phyloP scores from a whole-genome alignment of 2,888 invertebrate genomes.

The Tribolium freemani region DNA sequence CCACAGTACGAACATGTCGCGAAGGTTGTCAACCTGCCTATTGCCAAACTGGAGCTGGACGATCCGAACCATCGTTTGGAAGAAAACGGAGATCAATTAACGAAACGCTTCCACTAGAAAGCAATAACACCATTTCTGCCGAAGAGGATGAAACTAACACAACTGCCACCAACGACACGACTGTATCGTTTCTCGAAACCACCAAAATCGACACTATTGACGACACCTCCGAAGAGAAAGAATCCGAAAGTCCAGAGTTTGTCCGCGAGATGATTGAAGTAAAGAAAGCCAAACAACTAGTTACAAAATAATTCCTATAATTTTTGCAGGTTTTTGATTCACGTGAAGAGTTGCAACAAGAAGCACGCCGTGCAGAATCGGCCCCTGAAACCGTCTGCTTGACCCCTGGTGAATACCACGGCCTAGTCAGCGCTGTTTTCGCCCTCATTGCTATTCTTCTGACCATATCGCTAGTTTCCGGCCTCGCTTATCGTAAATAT shows the following conservation, averaged over 20 bases:
- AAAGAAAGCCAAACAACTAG: constrained; percentile 48
- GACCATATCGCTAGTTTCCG: constrained; percentile 80
- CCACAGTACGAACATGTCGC: constrained; percentile 89
- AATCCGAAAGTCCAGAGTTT: constrained; percentile 75
- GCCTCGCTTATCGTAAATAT: constrained; percentile 84
- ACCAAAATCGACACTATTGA: constrained; percentile 67
- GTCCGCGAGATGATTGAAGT: constrained; percentile 93
- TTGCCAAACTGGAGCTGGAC: constrained; percentile 81
- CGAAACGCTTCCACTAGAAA: constrained; percentile 55
- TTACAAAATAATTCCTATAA: neutral
- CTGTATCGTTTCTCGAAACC: constrained; percentile 66
- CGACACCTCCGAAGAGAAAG: constrained; percentile 67
- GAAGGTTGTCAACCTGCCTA: constrained; percentile 93
- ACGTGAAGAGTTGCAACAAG: constrained; percentile 78
- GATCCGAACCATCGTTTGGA: constrained; percentile 87
- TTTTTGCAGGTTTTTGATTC: constrained; percentile 83
- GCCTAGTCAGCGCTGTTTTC: constrained; percentile 84
- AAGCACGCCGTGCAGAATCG: constrained; percentile 77
- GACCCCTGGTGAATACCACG: constrained; percentile 87
- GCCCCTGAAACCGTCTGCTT: constrained; percentile 83
- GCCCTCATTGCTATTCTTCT: constrained; percentile 81
- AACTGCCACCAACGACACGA: constrained; percentile 57
- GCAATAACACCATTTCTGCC: constrained; percentile 53
- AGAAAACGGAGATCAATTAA: constrained; percentile 74
- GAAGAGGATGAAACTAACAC: constrained; percentile 9